These are phyloP conservation scores for Bolborhynchus lineola DNA, from an alignment of 2,113 vertebrate species.

Conservation along the genomic window DNA sequence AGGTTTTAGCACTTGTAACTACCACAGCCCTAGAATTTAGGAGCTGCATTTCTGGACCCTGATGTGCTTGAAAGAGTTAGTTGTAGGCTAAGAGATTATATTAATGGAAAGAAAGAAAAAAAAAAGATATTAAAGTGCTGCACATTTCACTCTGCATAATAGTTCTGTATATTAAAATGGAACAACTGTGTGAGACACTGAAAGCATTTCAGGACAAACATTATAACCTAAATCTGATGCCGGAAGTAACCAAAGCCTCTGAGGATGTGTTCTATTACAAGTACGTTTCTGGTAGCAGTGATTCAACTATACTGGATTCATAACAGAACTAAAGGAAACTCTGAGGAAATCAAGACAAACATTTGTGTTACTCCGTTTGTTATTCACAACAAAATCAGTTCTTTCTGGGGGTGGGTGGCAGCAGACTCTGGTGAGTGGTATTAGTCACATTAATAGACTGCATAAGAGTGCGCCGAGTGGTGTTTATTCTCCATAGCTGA, in stretches of 20 bases:
- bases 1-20: not conserved
- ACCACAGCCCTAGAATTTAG: not conserved
- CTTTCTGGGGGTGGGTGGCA: not conserved
- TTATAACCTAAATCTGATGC: not conserved
- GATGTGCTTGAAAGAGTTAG: not conserved
- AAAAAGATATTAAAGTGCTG: not conserved
- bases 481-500: not conserved
- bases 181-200: not conserved
- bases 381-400: not conserved
- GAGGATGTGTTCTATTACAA: not conserved
- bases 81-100: not conserved
- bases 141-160: not conserved
- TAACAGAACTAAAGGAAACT: not conserved
- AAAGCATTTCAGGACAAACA: not conserved
- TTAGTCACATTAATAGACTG: not conserved
- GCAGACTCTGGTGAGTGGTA: not conserved
- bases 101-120: not conserved
- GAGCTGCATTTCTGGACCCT: not conserved
- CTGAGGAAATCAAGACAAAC: not conserved
- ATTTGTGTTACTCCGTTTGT: not conserved
- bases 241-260: not conserved
- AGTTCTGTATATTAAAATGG: not conserved
- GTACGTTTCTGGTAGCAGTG: not conserved
- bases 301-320: not conserved
- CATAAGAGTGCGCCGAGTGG: fast-evolving